Evolutionary conservation across 2,113 vertebrate genomes (phyloP), one percentile per base, ranked within the genome.

Genomic region (Melospiza georgiana): DNA sequence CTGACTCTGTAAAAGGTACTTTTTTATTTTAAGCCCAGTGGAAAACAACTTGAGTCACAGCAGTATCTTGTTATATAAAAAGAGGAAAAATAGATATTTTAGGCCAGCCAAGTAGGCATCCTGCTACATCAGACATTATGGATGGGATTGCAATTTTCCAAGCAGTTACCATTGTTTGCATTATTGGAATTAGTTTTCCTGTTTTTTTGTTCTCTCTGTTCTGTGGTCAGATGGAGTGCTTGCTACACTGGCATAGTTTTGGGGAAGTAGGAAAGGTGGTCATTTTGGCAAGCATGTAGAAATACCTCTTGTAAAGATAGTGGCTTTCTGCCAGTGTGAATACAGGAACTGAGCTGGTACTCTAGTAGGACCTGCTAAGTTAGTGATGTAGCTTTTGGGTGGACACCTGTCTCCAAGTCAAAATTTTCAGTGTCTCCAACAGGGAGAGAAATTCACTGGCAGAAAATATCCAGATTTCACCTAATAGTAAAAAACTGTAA

Each of bases 1-100:
- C 84, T 94, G 83, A 63, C 78, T 94, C 78, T 94, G 73, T 62
- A 57, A 69, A 92, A 89, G 85, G 95, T 94, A 81, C 94, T 90
- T 97, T 89, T 93, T 88, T 84, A n/a, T 77, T 90, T 35, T 37
- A 61, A 90, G 22, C 37, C 18, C 16, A 31, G n/a, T 65, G 92
- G 92, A 96, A 93, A 96, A 72, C 41, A 37, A 22, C 17, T 81
- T 95, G 92, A 87, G 76, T 92, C 87, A 94, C 84, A 92, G 11
- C 58, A 51, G 51, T 91, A 68, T 49, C 25, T 68, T 90, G 59
- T 68, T 74, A n/a, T 69, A 15, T 63, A 69, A 67, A 92, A 90
- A 33, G 69, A 81, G 61, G 55, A 75, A 90, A 92, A 87, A 43
- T 10, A 90, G 74, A 1, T 89, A 35, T 57, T 85, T 89, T 81